Evolutionary conservation across 2,797 vertebrate genomes (phyloP).

Genomic region (Sebastes steindachneri): DNA sequence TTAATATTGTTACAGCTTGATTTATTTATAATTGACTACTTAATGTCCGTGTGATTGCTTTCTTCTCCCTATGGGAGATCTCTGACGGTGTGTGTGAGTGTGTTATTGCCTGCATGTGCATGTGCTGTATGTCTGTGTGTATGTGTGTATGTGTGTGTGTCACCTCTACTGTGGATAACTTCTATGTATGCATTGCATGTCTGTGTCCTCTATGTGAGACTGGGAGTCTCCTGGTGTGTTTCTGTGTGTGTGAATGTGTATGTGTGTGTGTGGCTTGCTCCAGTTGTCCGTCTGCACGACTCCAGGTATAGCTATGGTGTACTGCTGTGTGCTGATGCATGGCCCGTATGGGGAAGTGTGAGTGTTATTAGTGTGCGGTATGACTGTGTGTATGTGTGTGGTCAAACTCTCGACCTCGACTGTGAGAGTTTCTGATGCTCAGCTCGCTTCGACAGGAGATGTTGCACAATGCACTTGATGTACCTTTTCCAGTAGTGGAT

Average conservation of each 20-base stretch:
- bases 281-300: conserved; percentile 88
- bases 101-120: conserved; percentile 79
- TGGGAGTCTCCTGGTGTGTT: conserved; percentile 50
- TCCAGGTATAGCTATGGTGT: conserved; percentile 83
- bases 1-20: conserved; percentile 78
- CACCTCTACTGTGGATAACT: conserved; percentile 54
- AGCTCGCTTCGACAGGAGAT: conserved; percentile 76
- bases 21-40: conserved; percentile 80
- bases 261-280: conserved; percentile 58
- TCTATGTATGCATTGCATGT: conserved; percentile 76
- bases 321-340: conserved; percentile 88
- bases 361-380: conserved; percentile 24
- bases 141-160: conserved; percentile 1
- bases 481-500: conserved; percentile 73
- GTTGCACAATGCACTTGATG: conserved; percentile 81
- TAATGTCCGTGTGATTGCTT: conserved; percentile 80
- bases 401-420: conserved; percentile 46
- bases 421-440: conserved; percentile 61
- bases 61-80: conserved; percentile 88
- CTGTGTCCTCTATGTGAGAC: conserved; percentile 64
- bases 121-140: conserved; percentile 54
- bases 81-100: conserved; percentile 60
- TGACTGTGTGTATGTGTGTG: conserved; percentile 13
- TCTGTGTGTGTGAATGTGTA: conserved; percentile 30
- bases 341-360: conserved; percentile 69